phyloP scores from a whole-genome alignment of 2,113 vertebrate species.

The Alexandromys fortis region DNA sequence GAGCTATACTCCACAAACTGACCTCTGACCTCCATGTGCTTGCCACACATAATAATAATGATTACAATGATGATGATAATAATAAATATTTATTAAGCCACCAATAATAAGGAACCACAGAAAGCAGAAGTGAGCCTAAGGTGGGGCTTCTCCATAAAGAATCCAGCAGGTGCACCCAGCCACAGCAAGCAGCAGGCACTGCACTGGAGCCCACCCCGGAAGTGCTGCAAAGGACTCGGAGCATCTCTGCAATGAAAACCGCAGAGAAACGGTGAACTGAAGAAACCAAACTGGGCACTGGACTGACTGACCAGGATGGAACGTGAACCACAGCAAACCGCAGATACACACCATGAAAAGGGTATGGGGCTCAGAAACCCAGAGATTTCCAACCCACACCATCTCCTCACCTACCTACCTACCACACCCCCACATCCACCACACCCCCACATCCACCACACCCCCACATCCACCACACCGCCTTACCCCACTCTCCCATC shows the following conservation, averaged over 20 bases:
- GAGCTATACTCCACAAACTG: background rate
- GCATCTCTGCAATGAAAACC: background rate
- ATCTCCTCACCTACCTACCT: background rate
- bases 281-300: background rate
- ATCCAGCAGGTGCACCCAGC: background rate
- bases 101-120: background rate
- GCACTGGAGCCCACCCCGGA: background rate
- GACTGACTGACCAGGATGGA: background rate
- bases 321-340: background rate
- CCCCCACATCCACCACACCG: too few relatives aligned
- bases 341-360: background rate
- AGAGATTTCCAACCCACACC: background rate
- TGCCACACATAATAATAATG: background rate
- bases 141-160: background rate
- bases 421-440: background rate
- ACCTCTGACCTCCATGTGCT: background rate
- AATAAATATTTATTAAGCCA: background rate
- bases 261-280: background rate
- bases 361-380: background rate
- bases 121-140: background rate
- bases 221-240: too few relatives aligned
- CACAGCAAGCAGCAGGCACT: background rate
- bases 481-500: too few relatives aligned
- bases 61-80: background rate
- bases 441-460: too few relatives aligned